Evolutionary conservation across 2,888 invertebrate species (phyloP), one percentile per base, ranked within the genome.

Genomic region (Polymixis flavicincta): DNA sequence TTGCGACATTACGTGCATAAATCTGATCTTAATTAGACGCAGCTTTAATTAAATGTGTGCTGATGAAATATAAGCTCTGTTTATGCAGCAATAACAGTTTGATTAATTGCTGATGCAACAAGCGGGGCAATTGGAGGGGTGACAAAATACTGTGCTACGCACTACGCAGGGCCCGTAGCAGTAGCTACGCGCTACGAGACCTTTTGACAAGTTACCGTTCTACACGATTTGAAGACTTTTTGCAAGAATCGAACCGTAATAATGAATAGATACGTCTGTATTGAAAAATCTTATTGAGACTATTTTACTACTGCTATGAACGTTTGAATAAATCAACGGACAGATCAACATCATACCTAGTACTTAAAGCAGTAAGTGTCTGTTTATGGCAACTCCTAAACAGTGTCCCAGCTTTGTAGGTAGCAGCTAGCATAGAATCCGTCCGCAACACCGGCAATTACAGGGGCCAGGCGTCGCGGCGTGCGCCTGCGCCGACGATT

Each of bases 401-500:
- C 63, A 71, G 60, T 71, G 70, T 71, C 65, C 75, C 82, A 77
- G 85, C 77, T 78, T 87, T 87, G 89, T 88, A 91, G 88, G 92
- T 92, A 92, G 92, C 90, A 84, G 89, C 88, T 90, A 89, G 82
- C 84, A 90, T 91, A 90, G 90, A 92, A 92, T 92, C 90, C 88
- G 89, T 90, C 90, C 90, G 88, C 89, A 89, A 91, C 89, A 90
- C 89, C 90, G 88, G 92, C 95, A 94, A 95, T 94, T 93, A 94
- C 92, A 89, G 92, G 88, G 91, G 90, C 89, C 87, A 89, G 90
- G 94, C 93, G 94, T 92, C 93, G 94, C 93, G 94, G 94, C 93
- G 94, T 93, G 95, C 93, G 93, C 92, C 90, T 91, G 93, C 94
- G 95, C 95, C 93, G 94, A 76, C 87, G 94, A 94, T 95, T 94